Evolutionary conservation across 2,113 vertebrate genomes (phyloP).

Genomic region (Tonatia bakeri): DNA sequence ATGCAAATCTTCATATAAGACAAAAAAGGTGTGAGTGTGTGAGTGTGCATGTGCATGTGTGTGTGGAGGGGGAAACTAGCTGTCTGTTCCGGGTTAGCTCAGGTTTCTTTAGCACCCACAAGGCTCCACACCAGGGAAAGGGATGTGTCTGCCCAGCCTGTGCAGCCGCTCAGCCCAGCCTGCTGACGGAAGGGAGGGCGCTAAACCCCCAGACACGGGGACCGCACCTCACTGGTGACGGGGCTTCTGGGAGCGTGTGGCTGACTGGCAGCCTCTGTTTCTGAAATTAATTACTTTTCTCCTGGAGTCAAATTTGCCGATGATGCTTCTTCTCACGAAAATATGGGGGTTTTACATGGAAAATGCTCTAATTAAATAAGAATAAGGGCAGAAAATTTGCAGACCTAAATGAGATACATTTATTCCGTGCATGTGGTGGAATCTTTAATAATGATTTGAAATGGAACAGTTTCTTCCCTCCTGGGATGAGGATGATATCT

Average conservation of each 20-base stretch:
- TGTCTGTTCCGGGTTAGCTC: not conserved
- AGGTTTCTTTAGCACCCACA: not conserved
- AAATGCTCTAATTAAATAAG: slow-evolving; percentile 69
- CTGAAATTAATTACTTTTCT: slow-evolving; percentile 66
- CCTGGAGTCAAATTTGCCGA: slow-evolving; percentile 62
- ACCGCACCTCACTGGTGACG: not conserved
- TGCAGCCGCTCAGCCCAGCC: not conserved
- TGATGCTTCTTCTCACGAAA: slow-evolving; percentile 60
- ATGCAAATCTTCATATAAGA: not conserved
- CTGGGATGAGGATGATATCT: slow-evolving; percentile 41
- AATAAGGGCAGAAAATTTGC: slow-evolving; percentile 63
- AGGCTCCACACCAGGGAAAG: not conserved
- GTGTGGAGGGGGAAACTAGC: not conserved
- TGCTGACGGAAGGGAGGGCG: not conserved
- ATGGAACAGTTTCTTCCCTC: slow-evolving; percentile 43
- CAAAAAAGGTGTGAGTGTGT: not conserved
- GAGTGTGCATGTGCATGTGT: not conserved
- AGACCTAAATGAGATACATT: slow-evolving; percentile 59
- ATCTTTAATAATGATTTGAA: slow-evolving; percentile 68
- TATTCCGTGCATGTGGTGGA: slow-evolving; percentile 42
- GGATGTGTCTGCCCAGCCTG: not conserved
- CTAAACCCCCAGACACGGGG: not conserved
- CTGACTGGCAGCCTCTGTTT: slow-evolving; percentile 50
- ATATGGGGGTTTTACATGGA: slow-evolving; percentile 51
- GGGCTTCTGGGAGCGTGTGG: not conserved